Conservation (phyloP, 2,888 invertebrate species). For the Gastracanthus pulcherrimus region DNA sequence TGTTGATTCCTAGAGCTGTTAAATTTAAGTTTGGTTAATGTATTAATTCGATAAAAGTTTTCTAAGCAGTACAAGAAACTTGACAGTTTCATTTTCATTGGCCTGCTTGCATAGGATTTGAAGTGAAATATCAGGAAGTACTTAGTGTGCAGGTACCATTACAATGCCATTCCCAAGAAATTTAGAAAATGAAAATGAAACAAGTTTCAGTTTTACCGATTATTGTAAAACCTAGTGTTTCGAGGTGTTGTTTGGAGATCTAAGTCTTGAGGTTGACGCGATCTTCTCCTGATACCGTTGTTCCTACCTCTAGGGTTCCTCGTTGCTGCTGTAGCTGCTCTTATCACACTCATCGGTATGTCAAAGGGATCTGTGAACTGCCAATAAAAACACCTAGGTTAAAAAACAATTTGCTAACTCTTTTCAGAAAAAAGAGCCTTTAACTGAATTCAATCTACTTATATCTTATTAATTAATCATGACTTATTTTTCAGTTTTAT, state of each 20-base stretch:
- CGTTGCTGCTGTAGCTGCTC: constrained; percentile 41
- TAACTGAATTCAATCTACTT: no score
- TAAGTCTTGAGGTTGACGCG: constrained; percentile 3
- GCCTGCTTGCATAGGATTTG: neutral
- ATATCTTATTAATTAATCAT: no score
- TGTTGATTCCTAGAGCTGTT: constrained; percentile 46
- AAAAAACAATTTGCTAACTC: neutral
- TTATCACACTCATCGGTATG: constrained; percentile 46
- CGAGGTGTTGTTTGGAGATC: constrained; percentile 29
- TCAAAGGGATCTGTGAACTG: constrained; percentile 54
- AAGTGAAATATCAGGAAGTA: neutral
- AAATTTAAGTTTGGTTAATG: constrained; percentile 1
- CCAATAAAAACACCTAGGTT: neutral
- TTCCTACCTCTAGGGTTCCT: constrained; percentile 34
- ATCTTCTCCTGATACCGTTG: constrained; percentile 39
- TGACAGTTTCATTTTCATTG: constrained; percentile 44
- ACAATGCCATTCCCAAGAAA: neutral
- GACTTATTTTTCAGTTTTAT: no score
- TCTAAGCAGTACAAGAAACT: constrained; percentile 18
- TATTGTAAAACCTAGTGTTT: constrained; percentile 48
- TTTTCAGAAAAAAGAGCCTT: no score
- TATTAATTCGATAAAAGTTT: neutral
- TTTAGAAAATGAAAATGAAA: constrained; percentile 36
- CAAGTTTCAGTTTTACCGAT: constrained; percentile 35
- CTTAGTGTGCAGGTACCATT: neutral